phyloP scores from a whole-genome alignment of 2,888 invertebrate genomes.

The Sphaerophoria rueppellii region DNA sequence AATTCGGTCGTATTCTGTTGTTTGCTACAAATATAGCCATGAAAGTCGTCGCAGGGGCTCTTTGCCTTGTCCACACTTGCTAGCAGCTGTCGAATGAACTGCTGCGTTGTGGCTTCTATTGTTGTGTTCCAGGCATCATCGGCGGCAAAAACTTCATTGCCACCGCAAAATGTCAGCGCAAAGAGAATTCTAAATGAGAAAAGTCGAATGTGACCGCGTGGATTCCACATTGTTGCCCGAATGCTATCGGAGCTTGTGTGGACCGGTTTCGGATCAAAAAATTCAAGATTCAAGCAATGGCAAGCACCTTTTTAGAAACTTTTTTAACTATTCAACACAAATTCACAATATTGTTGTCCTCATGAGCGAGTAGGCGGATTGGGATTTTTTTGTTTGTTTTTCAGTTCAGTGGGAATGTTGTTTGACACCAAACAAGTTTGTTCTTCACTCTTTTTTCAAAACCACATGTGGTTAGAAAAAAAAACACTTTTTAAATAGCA shows the following conservation, averaged over 20 bases:
- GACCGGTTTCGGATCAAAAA: conserved; percentile 30
- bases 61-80: conserved; percentile 76
- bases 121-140: conserved; percentile 60
- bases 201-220: conserved; percentile 32
- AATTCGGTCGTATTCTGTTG: conserved; percentile 74
- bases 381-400: conserved; percentile 22
- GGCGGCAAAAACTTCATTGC: neutral
- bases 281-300: neutral
- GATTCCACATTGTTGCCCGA: conserved; percentile 30
- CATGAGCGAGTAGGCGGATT: neutral
- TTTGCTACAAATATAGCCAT: conserved; percentile 78
- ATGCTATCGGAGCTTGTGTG: conserved; percentile 20
- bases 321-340: conserved; percentile 63
- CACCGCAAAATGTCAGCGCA: conserved; percentile 44
- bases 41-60: conserved; percentile 79
- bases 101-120: conserved; percentile 76
- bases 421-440: conserved; percentile 11
- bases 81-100: conserved; percentile 77
- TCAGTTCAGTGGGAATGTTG: conserved; percentile 10
- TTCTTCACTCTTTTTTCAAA: conserved; percentile 6
- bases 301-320: conserved; percentile 38
- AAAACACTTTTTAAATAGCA: conserved; percentile 7
- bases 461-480: conserved; percentile 22
- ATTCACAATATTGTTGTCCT: conserved; percentile 6
- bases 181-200: conserved; percentile 57